Evolutionary conservation across 2,113 vertebrate genomes (phyloP).

Genomic region (Myocastor coypus): DNA sequence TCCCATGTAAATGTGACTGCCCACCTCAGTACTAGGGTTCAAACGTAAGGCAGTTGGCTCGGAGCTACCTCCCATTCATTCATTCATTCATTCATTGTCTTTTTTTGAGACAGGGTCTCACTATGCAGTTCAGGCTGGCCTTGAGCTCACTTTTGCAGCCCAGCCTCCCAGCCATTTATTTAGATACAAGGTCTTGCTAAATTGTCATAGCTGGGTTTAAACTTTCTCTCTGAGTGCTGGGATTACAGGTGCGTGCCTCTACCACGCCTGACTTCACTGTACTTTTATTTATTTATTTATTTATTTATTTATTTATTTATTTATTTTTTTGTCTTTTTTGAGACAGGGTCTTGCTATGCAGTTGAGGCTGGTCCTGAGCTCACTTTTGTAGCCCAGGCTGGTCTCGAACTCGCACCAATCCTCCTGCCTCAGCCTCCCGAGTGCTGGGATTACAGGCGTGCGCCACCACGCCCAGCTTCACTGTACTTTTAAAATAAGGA

Average conservation of each 20-base stretch:
- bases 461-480: not conserved
- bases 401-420: no score
- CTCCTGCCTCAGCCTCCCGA: no score
- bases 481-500: constrained; percentile 69
- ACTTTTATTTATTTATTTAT: no score
- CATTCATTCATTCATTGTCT: no score
- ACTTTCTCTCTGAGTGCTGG: not conserved
- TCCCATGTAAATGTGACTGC: not conserved
- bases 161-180: not conserved
- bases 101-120: not conserved
- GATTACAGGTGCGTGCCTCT: not conserved
- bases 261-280: not conserved
- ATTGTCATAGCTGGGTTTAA: not conserved
- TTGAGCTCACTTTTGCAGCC: no score
- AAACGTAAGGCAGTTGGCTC: not conserved
- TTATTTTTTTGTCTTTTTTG: no score
- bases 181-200: not conserved
- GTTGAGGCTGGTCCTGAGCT: no score
- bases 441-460: not conserved
- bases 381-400: no score
- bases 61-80: not conserved
- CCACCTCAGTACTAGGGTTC: not conserved
- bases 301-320: no score
- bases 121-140: no score
- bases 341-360: no score